A percentile compares a stretch with the other conserved stretches of the same genome.
Conservation (phyloP, 1,140 invertebrate species). For the Anastrepha obliqua region DNA sequence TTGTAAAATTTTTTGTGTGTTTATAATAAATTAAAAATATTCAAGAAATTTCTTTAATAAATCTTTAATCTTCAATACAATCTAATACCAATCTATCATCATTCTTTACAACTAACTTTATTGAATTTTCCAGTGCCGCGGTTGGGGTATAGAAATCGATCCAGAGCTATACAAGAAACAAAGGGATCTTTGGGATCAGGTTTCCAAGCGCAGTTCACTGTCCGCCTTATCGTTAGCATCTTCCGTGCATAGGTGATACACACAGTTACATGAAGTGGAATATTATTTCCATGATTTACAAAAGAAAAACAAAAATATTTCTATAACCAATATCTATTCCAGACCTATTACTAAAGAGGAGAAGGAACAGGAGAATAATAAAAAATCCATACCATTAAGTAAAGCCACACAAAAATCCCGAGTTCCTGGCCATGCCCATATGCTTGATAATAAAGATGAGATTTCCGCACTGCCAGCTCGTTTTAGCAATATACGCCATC, state of each 20-base stretch:
- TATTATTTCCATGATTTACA: not conserved
- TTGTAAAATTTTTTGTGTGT: too few species aligned
- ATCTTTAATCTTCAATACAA: not conserved
- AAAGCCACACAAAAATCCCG: constrained; percentile 61
- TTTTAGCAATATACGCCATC: constrained; percentile 80
- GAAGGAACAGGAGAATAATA: constrained; percentile 90
- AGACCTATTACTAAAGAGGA: constrained; percentile 89
- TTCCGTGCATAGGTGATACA: constrained; percentile 83
- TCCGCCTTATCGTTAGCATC: constrained; percentile 91
- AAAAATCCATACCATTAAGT: constrained; percentile 75
- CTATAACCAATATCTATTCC: constrained; percentile 44
- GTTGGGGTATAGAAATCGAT: constrained; percentile 90
- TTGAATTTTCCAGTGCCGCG: constrained; percentile 82
- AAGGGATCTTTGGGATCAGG: constrained; percentile 91
- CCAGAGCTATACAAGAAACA: constrained; percentile 88
- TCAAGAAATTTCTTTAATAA: not conserved
- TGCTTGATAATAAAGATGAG: constrained; percentile 74
- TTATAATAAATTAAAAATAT: not conserved
- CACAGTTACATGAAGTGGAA: too few species aligned
- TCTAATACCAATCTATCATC: not conserved
- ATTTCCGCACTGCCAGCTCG: constrained; percentile 76
- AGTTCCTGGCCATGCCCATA: constrained; percentile 72
- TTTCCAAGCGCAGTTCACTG: constrained; percentile 88
- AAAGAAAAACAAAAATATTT: not conserved
- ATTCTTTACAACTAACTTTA: too few species aligned